phyloP scores from a whole-genome alignment of 2,797 vertebrate genomes.

The Phrynocephalus forsythii region DNA sequence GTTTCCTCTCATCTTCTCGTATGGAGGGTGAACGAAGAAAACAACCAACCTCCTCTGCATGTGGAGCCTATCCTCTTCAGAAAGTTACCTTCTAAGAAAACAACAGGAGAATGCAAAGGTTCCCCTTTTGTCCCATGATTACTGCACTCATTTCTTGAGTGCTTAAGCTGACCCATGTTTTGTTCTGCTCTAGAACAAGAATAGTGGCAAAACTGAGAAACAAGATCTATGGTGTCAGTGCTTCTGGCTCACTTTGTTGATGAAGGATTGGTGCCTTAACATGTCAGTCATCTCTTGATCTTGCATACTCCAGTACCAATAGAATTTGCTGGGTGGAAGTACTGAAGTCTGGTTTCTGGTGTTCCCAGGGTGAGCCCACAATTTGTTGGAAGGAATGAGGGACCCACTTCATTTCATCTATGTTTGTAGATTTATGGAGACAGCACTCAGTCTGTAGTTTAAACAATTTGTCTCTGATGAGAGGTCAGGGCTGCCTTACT shows the following conservation, averaged over 20 bases:
- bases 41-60: too few species aligned
- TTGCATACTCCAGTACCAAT: not conserved
- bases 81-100: too few species aligned
- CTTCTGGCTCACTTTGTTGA: not conserved
- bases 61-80: too few species aligned
- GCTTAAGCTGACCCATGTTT: too few species aligned
- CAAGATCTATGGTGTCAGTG: not conserved
- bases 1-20: too few species aligned
- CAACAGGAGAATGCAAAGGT: too few species aligned
- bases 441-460: not conserved
- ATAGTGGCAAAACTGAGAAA: not conserved
- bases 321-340: not conserved
- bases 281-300: not conserved
- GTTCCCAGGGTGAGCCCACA: not conserved
- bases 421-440: too few species aligned
- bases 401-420: not conserved
- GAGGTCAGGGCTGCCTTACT: too few species aligned
- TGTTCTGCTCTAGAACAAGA: not conserved
- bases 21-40: too few species aligned
- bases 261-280: not conserved
- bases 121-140: too few species aligned
- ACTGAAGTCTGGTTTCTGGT: not conserved
- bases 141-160: too few species aligned
- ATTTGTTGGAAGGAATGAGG: not conserved
- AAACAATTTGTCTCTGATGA: not conserved